Percentiles rank a stretch among this genome's conserved stretches.
Conservation (phyloP, 2,113 vertebrate species). For the Lepisosteus oculatus region DNA sequence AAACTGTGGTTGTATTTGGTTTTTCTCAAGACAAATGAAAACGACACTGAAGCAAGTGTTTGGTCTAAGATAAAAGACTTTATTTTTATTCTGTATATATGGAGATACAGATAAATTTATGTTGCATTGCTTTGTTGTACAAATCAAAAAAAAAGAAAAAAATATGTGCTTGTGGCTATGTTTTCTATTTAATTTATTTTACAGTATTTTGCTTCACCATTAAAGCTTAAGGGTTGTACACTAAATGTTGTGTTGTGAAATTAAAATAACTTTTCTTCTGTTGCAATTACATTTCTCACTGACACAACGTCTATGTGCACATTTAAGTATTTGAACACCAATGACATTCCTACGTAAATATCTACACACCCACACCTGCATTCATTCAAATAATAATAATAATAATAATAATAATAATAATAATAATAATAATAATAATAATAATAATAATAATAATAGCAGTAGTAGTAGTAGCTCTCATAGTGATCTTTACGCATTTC, state of each 20-base stretch:
- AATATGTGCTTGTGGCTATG: conserved; percentile 72
- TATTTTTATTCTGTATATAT: conserved; percentile 72
- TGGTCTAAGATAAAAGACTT: conserved; percentile 62
- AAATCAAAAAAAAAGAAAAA: conserved; percentile 61
- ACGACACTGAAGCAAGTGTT: conserved; percentile 62
- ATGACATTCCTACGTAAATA: no score
- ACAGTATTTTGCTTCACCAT: conserved; percentile 79
- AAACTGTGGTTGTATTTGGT: conserved; percentile 47
- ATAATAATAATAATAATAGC: no score
- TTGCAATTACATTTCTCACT: background rate
- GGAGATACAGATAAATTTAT: conserved; percentile 54
- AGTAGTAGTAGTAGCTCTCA: no score
- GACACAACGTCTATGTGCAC: no score
- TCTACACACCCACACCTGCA: no score
- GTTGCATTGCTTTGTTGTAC: conserved; percentile 73
- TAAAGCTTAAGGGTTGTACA: conserved; percentile 79
- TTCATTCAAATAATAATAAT: no score
- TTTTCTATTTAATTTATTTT: conserved; percentile 88
- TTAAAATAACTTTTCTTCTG: background rate
- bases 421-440: no score
- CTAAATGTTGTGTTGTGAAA: conserved; percentile 31
- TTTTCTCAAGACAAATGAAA: conserved; percentile 46
- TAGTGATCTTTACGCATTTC: no score
- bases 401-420: no score
- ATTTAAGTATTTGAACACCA: no score